Conservation (phyloP, 2,797 vertebrate genomes). For the Huso huso region DNA sequence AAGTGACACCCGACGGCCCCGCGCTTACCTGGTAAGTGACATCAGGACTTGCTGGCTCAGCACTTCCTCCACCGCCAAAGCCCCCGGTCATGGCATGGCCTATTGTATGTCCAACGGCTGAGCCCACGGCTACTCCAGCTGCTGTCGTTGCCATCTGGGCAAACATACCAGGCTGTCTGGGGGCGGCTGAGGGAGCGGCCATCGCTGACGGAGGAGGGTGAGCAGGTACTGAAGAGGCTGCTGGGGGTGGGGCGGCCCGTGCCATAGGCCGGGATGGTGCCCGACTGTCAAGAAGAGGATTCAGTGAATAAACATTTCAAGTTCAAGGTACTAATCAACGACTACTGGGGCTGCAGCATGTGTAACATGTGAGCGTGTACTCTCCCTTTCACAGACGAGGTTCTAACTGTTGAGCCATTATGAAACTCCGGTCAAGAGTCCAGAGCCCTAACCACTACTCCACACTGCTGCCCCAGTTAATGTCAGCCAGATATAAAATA, state of each 20-base stretch:
- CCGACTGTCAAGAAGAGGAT: conserved; percentile 46
- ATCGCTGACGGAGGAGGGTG: conserved; percentile 67
- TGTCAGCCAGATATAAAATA: too few relatives aligned
- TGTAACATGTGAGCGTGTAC: too few relatives aligned
- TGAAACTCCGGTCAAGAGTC: too few relatives aligned
- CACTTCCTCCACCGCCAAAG: conserved; percentile 53
- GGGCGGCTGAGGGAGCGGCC: conserved; percentile 59
- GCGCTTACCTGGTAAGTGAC: conserved; percentile 80
- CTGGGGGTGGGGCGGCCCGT: conserved; percentile 46
- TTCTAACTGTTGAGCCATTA: too few relatives aligned
- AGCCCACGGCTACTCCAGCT: conserved; percentile 78
- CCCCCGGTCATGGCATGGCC: conserved; percentile 82
- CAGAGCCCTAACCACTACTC: too few relatives aligned
- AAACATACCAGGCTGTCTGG: conserved; percentile 78
- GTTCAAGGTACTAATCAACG: too few relatives aligned
- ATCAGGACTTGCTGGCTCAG: conserved; percentile 71
- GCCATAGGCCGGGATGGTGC: conserved; percentile 51
- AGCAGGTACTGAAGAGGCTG: conserved; percentile 62
- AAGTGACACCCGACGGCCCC: background rate
- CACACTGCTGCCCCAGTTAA: too few relatives aligned
- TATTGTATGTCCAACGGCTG: conserved; percentile 74
- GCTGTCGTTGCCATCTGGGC: conserved; percentile 86
- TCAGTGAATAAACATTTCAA: too few relatives aligned
- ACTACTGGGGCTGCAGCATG: too few relatives aligned
- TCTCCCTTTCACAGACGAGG: too few relatives aligned